These are phyloP conservation scores for Torymus texanus DNA, from an alignment of 2,888 invertebrate genomes.

Conservation along the genomic window DNA sequence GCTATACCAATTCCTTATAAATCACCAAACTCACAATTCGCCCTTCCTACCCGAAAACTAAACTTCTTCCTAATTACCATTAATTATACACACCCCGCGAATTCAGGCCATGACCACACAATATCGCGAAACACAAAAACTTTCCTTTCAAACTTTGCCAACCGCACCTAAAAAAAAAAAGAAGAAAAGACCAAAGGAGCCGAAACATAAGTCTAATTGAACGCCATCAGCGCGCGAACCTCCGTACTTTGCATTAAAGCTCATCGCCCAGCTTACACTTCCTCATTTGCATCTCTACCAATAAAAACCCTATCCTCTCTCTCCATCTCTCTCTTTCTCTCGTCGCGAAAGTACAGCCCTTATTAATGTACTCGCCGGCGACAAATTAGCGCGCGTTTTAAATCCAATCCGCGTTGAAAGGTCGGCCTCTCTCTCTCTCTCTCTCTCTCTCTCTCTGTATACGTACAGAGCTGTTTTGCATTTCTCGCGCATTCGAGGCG, in stretches of 20 bases:
- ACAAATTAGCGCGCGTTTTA: slow-evolving; percentile 75
- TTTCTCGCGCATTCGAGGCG: slow-evolving; percentile 74
- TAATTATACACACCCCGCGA: too few species aligned
- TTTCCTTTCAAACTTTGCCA: too few species aligned
- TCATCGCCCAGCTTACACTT: slow-evolving; percentile 22
- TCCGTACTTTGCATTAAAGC: slow-evolving; percentile 45
- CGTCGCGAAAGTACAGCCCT: slow-evolving; percentile 8
- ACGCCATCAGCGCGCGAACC: slow-evolving; percentile 27
- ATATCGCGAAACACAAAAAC: too few species aligned
- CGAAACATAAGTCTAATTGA: slow-evolving; percentile 38
- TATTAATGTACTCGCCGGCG: slow-evolving; percentile 58
- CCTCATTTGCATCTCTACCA: slow-evolving; percentile 27
- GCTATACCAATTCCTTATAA: too few species aligned
- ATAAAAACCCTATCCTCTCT: slow-evolving; percentile 18
- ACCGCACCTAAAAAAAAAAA: not conserved
- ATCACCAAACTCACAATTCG: too few species aligned
- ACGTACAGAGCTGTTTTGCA: slow-evolving; percentile 64
- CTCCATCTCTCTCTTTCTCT: too few species aligned
- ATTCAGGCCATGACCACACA: too few species aligned
- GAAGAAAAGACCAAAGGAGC: not conserved
- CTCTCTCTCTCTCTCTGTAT: slow-evolving; percentile 20
- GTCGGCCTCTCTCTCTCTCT: slow-evolving; percentile 36
- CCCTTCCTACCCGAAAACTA: too few species aligned
- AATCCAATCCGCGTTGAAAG: slow-evolving; percentile 73
- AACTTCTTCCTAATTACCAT: too few species aligned